Base-by-base conservation (phyloP, 2,888 invertebrate species). In the Patella caerulea region DNA sequence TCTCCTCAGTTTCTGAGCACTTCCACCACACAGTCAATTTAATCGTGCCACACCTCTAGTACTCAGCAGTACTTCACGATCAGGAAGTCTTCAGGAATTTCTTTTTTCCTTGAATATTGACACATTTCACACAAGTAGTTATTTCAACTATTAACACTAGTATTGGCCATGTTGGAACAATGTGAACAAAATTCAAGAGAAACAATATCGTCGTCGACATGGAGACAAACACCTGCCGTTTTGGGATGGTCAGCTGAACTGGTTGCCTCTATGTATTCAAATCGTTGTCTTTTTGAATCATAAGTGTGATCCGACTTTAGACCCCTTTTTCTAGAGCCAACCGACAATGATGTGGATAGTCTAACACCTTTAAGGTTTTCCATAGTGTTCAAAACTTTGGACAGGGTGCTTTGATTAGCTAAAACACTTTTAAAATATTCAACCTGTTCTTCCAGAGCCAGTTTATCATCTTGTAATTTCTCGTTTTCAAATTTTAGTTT, bases 211-310 rank as follows among this genome's bases (percentile, higher is more conserved):
- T 85, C 80, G 59, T 84, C 85, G 3, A 90, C 90, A 85, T 90
- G 90, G 17, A 90, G 82, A 81, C 90, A 90, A 14, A 90, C 87
- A 71, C 90, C 90, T 65, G 86, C 88, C 7, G 82, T 83, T 73
- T 74, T 76, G 15, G 65, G 45, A 54, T 75, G n/a, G 59, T 74
- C 72, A 73, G 77, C 14, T 54, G 56, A n/a, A 78, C 75, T 79
- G 83, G 84, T 11, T 55, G 59, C 45, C 2, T 15, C 72, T 15
- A 53, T 53, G 24, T 76, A 72, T 9, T 73, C 76, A n/a, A 78
- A 55, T 73, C 85, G 87, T 17, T 77, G 74, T 24, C 74, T 24
- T 55, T 56, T 76, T 9, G 74, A 78, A n/a, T 70, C 77, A 79
- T 88, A 87, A 76, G 86, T 84, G 82, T 89, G 88, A 77, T 88